Evolutionary conservation across 2,888 invertebrate species (phyloP).

Genomic region (Tetragnatha montana): DNA sequence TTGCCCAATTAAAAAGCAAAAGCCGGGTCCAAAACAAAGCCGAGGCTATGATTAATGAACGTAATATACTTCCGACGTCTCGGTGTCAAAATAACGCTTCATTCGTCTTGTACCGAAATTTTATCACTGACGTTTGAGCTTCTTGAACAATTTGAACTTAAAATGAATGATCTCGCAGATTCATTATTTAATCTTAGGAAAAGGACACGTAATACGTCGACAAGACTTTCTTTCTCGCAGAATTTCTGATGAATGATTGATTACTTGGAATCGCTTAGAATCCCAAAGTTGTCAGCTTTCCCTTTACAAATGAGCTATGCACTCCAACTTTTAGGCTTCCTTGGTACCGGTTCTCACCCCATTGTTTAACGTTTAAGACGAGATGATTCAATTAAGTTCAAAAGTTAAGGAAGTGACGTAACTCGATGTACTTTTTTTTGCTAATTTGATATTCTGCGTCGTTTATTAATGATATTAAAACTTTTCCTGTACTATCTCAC

Average conservation of each 20-base stretch:
- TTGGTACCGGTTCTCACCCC: no score
- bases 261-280: background rate
- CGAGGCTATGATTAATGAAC: conserved; percentile 51
- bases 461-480: no score
- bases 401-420: no score
- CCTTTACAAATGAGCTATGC: background rate
- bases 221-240: conserved; percentile 28
- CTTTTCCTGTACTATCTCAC: no score
- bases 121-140: conserved; percentile 58
- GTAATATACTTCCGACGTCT: conserved; percentile 50
- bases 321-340: background rate
- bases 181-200: conserved; percentile 59
- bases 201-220: conserved; percentile 21
- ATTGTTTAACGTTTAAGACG: no score
- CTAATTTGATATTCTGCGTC: no score
- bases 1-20: background rate
- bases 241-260: conserved; percentile 54
- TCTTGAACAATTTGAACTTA: conserved; percentile 61
- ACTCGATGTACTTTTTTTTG: no score
- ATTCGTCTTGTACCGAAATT: conserved; percentile 64
- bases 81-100: conserved; percentile 59
- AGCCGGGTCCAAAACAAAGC: conserved; percentile 39
- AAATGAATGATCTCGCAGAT: conserved; percentile 59
- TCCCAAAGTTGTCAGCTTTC: background rate
- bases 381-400: no score